Evolutionary conservation across 1,140 invertebrate genomes (phyloP), one percentile per base, ranked within the genome.

Genomic region (Calliphora vicina): DNA sequence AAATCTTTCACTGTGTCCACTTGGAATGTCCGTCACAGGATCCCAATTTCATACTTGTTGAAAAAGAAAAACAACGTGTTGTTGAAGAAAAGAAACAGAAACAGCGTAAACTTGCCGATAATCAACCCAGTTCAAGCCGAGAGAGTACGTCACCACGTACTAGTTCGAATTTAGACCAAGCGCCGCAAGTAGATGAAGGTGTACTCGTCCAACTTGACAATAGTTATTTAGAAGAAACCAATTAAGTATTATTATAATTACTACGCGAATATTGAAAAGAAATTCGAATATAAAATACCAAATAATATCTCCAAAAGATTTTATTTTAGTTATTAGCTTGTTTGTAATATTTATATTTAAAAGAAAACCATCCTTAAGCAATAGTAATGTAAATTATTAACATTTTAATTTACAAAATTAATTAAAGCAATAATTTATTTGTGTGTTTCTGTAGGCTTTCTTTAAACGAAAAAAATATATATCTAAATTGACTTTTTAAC

Each of bases 1-100:
- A 99, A 96, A 97, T 98, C 73, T 99, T 99, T 91, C 98, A 99
- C 90, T 97, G 97, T 90, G 98, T 99, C 29, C 98, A 99, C 91
- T 96, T 99, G 91, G 98, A 99, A 92, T 98, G 97, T 90, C 97
- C 97, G 13, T 94, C 95, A 17, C 94, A 95, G 82, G 89, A 90
- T 67, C 82, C 50, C 8, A 80, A 83, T 29, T 83, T 85, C 57
- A 43, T 85, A 42, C 82, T 84, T 43, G 43, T 67, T 17, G 82
- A 83, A 74, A 84, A 83, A 80, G 82, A 84, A 43, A 84, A 71
- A 29, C 76, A 82, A 43, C 61, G 67, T 67, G 12, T 20, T 6
- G 17, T 13, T 15, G 12, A 8, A 29, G 45, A 61, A 17, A 78
- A 29, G 29, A 82, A 43, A 82, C 50, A 73, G 61, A 13, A 45